A percentile compares a stretch with the other conserved stretches of the same genome.
These are phyloP conservation scores for Cephalopholis sonnerati DNA, from an alignment of 2,113 vertebrate species.

Conservation along the genomic window DNA sequence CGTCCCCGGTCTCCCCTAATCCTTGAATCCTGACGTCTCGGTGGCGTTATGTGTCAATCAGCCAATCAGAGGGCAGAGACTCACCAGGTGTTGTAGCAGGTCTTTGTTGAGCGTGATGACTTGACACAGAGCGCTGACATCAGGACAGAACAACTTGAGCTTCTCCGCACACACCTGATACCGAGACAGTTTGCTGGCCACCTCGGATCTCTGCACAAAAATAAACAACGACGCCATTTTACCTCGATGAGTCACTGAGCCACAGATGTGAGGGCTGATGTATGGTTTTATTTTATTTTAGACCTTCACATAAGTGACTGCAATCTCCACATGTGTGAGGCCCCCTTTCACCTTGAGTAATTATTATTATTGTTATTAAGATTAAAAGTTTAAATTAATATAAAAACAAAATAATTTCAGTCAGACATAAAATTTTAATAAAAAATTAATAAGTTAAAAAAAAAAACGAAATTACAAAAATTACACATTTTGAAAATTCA, in stretches of 20 bases:
- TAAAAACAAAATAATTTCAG: too few species aligned
- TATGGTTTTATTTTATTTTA: too few species aligned
- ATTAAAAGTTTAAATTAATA: too few species aligned
- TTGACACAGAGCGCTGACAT: fast-evolving
- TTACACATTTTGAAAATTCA: too few species aligned
- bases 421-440: too few species aligned
- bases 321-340: too few species aligned
- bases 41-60: background rate
- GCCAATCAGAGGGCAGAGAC: conserved; percentile 43
- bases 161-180: background rate
- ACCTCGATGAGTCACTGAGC: too few species aligned
- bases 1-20: too few species aligned
- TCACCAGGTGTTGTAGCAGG: conserved; percentile 64
- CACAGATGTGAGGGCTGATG: too few species aligned
- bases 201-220: conserved; percentile 6
- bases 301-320: too few species aligned
- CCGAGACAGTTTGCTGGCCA: background rate
- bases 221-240: background rate
- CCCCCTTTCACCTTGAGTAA: background rate
- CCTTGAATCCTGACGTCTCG: background rate
- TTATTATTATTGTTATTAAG: background rate
- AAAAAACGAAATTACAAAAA: too few species aligned
- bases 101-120: conserved; percentile 10
- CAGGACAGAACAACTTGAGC: fast-evolving
- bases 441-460: too few species aligned